These are phyloP conservation scores for Sphaerophoria taeniata DNA, from an alignment of 2,888 invertebrate genomes.

Conservation along the genomic window DNA sequence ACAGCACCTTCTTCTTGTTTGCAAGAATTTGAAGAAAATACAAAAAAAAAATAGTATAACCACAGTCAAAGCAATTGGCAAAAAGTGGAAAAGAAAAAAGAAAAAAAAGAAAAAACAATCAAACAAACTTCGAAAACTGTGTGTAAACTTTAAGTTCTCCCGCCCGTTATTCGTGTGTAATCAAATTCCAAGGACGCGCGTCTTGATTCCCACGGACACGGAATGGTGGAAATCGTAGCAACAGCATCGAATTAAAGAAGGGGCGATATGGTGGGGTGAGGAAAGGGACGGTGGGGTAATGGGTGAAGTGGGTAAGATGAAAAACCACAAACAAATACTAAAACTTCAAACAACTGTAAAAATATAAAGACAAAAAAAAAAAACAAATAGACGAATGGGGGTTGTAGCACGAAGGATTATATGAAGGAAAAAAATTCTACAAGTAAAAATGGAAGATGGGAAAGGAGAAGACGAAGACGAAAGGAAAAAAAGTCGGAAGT, in stretches of 20 bases:
- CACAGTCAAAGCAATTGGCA: constrained; percentile 2
- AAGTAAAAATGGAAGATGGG: constrained; percentile 21
- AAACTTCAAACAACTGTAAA: constrained; percentile 44
- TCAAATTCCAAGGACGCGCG: constrained; percentile 72
- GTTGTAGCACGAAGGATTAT: background rate
- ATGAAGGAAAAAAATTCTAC: background rate
- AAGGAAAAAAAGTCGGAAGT: constrained; percentile 55
- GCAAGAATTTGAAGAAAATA: constrained; percentile 28
- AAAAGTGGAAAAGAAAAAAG: background rate
- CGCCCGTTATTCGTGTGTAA: constrained; percentile 62
- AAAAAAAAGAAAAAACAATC: constrained; percentile 7
- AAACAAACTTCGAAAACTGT: constrained; percentile 55
- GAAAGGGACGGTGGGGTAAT: constrained; percentile 3
- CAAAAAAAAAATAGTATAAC: constrained; percentile 7
- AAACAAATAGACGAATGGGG: background rate
- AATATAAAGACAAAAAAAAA: background rate
- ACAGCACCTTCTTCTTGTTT: constrained; percentile 48
- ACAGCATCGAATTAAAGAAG: no score
- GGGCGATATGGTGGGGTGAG: background rate
- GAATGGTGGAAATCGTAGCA: background rate
- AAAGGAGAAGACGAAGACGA: constrained; percentile 17
- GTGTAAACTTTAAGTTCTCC: constrained; percentile 62
- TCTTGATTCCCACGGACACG: constrained; percentile 49
- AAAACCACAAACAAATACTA: constrained; percentile 56
- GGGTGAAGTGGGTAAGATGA: background rate